Base-by-base conservation (phyloP, 2,888 invertebrate species). In the Agonopterix subpropinquella region DNA sequence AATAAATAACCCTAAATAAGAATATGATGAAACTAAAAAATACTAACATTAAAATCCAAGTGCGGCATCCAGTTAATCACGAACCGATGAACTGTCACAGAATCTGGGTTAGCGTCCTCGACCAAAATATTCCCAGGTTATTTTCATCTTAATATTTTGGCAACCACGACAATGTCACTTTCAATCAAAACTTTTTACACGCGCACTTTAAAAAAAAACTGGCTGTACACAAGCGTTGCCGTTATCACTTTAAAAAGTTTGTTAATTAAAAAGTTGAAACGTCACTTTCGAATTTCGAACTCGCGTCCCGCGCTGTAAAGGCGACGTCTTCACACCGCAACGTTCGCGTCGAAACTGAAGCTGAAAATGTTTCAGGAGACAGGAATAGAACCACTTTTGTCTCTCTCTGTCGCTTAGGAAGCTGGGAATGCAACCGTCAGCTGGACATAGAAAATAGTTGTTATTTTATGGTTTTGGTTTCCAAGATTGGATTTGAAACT, bases 41-140 rank as follows among this genome's bases (percentile, higher is more conserved):
- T 13, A 45, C 36, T 44, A 45, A 8, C 45, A 13, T 45, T 8
- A 45, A 37, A 36, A 37, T 45, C 45, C 45, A 45, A 45, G 4
- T 11, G 44, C 13, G 15, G 9, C 10, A 45, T 37, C 45, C 44
- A 35, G 37, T 44, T 44, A 36, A 44, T 15, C 36, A 45, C 45
- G 8, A 18, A 4, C 11, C 15, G 13, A 28, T 11, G 37, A 37
- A 45, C 45, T 45, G 45, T 37, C 45, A 9, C 35, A 4, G 9
- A 35, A 45, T 36, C 45, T 36, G 15, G 45, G 45, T 37, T 45
- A 47, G 54, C 61, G 70, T 63, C 70, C 69, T 64, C 70, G 70
- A 64, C 67, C 55, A 67, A 73, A 73, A 73, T 71, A 73, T 67
- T 62, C 68, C 45, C 48, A 54, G 56, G 66, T 67, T 74, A 74